Percentiles rank a stretch among this genome's conserved stretches.
phyloP scores from a whole-genome alignment of 2,797 vertebrate genomes.

The Limnodromus scolopaceus region DNA sequence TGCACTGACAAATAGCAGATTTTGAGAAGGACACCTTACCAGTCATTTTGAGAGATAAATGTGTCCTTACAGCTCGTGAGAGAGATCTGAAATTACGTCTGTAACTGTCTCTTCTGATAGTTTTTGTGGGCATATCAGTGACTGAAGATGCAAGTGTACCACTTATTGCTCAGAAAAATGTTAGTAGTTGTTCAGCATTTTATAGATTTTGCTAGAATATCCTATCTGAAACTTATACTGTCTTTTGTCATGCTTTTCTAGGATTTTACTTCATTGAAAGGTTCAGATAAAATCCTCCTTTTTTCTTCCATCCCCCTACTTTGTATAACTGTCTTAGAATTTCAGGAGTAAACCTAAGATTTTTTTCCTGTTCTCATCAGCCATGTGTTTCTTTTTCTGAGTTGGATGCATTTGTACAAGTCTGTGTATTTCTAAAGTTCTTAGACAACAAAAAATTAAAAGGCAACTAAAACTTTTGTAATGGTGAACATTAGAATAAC shows the following conservation, averaged over 20 bases:
- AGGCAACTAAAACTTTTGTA: not conserved
- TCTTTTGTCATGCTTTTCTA: not conserved
- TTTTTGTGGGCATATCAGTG: not conserved
- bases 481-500: not conserved
- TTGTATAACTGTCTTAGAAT: not conserved
- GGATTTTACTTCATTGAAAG: not conserved
- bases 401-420: not conserved
- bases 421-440: not conserved
- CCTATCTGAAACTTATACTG: not conserved
- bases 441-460: not conserved
- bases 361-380: not conserved
- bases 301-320: not conserved
- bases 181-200: not conserved
- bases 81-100: not conserved
- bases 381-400: not conserved
- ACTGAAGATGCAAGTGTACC: not conserved
- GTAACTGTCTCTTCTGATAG: not conserved
- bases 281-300: not conserved
- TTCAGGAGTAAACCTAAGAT: not conserved
- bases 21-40: not conserved
- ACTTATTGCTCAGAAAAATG: not conserved
- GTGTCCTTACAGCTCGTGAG: not conserved
- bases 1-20: not conserved
- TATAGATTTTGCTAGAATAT: not conserved
- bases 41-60: not conserved